Evolutionary conservation across 2,888 invertebrate genomes (phyloP).

Genomic region (Tetragonisca angustula): DNA sequence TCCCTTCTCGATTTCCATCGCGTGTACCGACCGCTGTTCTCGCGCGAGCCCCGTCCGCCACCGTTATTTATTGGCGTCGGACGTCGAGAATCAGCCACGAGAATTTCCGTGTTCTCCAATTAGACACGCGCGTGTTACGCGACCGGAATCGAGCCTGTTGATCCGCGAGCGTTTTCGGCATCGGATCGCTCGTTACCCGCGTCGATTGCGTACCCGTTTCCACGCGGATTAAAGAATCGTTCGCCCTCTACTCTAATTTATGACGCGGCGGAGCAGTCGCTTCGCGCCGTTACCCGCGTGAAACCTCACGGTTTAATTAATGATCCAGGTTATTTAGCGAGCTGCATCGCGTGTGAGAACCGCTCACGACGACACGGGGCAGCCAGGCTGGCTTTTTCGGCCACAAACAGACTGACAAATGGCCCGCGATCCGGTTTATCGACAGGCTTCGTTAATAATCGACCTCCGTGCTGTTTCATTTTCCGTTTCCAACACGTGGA

Average conservation of each 20-base stretch:
- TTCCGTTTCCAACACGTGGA: constrained; percentile 8
- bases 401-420: constrained; percentile 39
- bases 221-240: constrained; percentile 48
- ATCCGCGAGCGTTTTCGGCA: constrained; percentile 36
- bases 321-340: constrained; percentile 49
- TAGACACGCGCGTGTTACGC: constrained; percentile 42
- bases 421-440: constrained; percentile 48
- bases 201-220: constrained; percentile 22
- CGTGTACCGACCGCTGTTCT: constrained; percentile 37
- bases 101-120: constrained; percentile 51
- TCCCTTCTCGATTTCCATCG: constrained; percentile 35
- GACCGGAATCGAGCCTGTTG: constrained; percentile 32
- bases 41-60: constrained; percentile 2
- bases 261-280: constrained; percentile 5
- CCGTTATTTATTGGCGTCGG: constrained; percentile 54
- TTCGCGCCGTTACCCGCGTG: constrained; percentile 22
- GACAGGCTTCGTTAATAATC: constrained; percentile 58
- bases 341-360: constrained; percentile 45
- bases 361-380: constrained; percentile 5
- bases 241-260: constrained; percentile 60
- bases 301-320: constrained; percentile 61
- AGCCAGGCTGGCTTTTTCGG: constrained; percentile 25
- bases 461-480: constrained; percentile 41
- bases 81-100: constrained; percentile 8
- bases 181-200: neutral